phyloP scores from a whole-genome alignment of 2,888 invertebrate genomes.

The Rhingia rostrata region DNA sequence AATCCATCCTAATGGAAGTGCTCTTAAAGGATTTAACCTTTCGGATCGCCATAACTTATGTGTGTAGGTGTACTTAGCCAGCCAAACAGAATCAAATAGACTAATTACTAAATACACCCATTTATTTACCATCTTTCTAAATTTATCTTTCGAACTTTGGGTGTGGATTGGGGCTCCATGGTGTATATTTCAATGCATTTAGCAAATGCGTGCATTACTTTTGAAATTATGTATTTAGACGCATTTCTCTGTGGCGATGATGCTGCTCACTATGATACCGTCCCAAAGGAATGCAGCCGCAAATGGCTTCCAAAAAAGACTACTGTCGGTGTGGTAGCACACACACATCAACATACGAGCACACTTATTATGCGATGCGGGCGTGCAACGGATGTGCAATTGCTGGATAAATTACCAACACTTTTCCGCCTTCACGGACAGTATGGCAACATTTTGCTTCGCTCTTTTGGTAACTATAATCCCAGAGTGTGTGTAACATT shows the following conservation, averaged over 20 bases:
- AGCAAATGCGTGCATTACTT: conserved; percentile 21
- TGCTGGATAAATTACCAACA: conserved; percentile 51
- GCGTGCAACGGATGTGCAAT: conserved; percentile 30
- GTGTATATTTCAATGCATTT: neutral
- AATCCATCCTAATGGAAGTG: conserved; percentile 16
- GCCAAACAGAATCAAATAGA: neutral
- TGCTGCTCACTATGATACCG: neutral
- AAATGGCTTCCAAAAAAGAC: neutral
- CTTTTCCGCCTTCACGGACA: conserved; percentile 30
- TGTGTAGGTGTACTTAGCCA: neutral
- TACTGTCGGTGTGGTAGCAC: neutral
- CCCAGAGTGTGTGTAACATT: conserved; percentile 14
- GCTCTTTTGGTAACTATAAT: conserved; percentile 44
- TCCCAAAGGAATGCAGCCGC: conserved; percentile 1
- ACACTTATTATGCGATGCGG: too few species aligned
- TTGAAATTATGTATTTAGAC: conserved; percentile 33
- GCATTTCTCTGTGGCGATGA: conserved; percentile 1
- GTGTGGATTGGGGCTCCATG: neutral
- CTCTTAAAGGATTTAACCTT: conserved; percentile 16
- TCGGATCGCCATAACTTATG: neutral
- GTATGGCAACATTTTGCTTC: conserved; percentile 23
- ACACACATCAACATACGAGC: too few species aligned
- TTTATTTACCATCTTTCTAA: neutral
- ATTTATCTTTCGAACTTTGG: neutral
- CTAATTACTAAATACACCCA: neutral